Evolutionary conservation across 2,113 vertebrate species (phyloP).

Genomic region (Gymnocephalus cernua): DNA sequence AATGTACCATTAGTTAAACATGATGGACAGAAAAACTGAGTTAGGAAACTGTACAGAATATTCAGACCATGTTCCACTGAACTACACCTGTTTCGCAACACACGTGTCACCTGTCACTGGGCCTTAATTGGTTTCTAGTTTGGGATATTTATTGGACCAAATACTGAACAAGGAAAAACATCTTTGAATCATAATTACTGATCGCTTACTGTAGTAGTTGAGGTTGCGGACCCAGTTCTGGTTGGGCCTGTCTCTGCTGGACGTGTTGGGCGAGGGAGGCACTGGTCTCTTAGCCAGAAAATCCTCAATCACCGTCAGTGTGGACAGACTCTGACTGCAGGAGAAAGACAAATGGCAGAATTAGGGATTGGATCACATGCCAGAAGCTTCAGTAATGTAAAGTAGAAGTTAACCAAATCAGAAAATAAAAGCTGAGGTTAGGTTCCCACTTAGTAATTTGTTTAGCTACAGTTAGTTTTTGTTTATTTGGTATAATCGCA

Average conservation of each 20-base stretch:
- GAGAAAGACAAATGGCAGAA: background rate
- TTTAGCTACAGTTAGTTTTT: background rate
- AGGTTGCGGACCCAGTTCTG: constrained; percentile 92
- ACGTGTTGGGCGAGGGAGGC: constrained; percentile 77
- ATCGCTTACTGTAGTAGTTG: constrained; percentile 93
- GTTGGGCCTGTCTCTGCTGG: constrained; percentile 82
- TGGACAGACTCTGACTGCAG: constrained; percentile 95
- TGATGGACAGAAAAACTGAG: background rate
- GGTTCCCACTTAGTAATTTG: background rate
- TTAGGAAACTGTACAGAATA: background rate
- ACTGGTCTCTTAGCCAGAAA: constrained; percentile 92
- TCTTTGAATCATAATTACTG: background rate
- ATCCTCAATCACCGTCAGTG: constrained; percentile 94
- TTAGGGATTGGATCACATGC: background rate
- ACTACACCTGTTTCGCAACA: background rate
- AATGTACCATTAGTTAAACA: background rate
- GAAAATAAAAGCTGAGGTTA: background rate
- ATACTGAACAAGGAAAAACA: background rate
- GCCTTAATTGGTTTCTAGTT: background rate
- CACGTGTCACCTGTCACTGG: background rate
- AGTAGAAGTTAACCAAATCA: background rate
- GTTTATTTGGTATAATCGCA: background rate
- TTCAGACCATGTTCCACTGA: background rate
- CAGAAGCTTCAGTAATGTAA: background rate
- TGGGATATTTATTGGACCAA: background rate